phyloP scores from a whole-genome alignment of 1,140 invertebrate species.

The Habropoda laboriosa region DNA sequence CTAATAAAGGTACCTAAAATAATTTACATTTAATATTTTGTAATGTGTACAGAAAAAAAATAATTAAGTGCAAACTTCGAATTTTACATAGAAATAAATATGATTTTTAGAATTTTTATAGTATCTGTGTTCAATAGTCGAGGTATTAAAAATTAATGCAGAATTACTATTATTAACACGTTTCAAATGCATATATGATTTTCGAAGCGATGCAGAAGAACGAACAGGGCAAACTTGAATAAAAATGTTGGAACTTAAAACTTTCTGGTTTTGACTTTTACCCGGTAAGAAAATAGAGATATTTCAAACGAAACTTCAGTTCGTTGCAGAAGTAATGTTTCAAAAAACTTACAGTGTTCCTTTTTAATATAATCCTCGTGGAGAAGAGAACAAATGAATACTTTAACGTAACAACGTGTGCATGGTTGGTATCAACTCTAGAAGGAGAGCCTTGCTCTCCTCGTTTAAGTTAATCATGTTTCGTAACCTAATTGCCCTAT shows the following conservation, averaged over 20 bases:
- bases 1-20: too few species aligned
- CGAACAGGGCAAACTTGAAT: neutral
- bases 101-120: too few species aligned
- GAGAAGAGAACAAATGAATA: neutral
- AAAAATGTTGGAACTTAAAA: neutral
- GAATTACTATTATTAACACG: too few species aligned
- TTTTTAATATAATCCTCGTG: neutral
- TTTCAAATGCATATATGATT: neutral
- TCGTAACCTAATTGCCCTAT: neutral
- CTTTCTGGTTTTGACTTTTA: neutral
- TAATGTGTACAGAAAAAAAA: too few species aligned
- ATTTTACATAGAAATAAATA: too few species aligned
- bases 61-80: too few species aligned
- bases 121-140: too few species aligned
- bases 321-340: neutral
- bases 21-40: too few species aligned
- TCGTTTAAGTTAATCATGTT: slow-evolving; percentile 1
- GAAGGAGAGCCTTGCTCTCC: neutral
- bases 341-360: neutral
- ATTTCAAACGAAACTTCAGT: neutral
- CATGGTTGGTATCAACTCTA: neutral
- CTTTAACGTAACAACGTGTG: neutral
- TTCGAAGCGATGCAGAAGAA: neutral
- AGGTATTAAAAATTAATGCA: too few species aligned
- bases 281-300: neutral